Evolutionary conservation across 2,888 invertebrate genomes (phyloP), one percentile per base, ranked within the genome.

Genomic region (Cabera pusaria): DNA sequence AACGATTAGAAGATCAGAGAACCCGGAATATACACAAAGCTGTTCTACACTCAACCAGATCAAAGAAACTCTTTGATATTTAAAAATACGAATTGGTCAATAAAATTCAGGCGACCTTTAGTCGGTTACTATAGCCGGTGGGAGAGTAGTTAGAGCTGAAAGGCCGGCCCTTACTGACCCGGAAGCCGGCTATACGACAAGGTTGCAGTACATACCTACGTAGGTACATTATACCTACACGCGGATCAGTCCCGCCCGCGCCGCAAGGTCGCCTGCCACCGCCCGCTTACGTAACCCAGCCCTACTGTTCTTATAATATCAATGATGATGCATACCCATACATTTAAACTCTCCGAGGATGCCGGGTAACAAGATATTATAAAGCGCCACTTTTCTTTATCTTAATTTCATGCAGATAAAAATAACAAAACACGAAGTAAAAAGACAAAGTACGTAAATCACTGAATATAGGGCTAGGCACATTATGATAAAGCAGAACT

Each of bases 121-220:
- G 32, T 37, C 37, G 28, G 21, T 16, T 10, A 28, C 35, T 44
- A 41, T 25, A 27, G 29, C 25, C n/a, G 37, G 19, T 25, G 14
- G 16, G 25, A 41, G 39, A 42, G 37, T 46, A 45, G 43, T 40
- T 43, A 47, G 55, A 60, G 54, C 68, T 68, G 65, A 71, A 79
- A 78, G 71, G 74, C 66, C 72, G 65, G 78, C 79, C 80, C 78
- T 80, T 72, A 56, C 59, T 71, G 72, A 85, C 84, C 83, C 86
- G 87, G 87, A 86, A 87, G 76, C 72, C 58, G 72, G 75, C 72
- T 76, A 71, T 70, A 61, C 66, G 69, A 72, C 87, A 86, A 87
- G 85, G 87, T 80, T 80, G 71, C 59, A 41, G 45, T 29, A 27
- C 17, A 16, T 42, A 42, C 25, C 21, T 36, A 33, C 10, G 9